phyloP scores from a whole-genome alignment of 2,888 invertebrate species.

The Lissonota sp. region DNA sequence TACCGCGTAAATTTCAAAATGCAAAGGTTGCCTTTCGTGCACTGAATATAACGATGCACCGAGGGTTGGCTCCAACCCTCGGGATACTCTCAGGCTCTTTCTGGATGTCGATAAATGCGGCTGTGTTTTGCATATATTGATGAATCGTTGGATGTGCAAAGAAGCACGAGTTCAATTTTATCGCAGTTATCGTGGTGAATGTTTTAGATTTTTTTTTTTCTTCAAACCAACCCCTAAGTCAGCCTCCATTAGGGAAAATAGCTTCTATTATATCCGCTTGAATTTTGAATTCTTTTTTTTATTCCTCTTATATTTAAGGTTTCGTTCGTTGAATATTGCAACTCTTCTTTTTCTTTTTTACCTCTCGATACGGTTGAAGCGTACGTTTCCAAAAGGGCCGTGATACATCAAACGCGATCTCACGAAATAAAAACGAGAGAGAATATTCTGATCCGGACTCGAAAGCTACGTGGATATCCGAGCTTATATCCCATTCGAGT shows the following conservation, averaged over 20 bases:
- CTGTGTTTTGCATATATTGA: conserved; percentile 10
- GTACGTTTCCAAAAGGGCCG: background rate
- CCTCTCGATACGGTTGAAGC: background rate
- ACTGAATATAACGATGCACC: conserved; percentile 74
- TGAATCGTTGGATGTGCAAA: background rate
- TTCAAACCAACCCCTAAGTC: background rate
- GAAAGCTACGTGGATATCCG: conserved; percentile 29
- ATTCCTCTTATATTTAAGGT: background rate
- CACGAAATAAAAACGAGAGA: conserved; percentile 10
- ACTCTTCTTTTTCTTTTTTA: no score
- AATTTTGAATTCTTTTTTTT: background rate
- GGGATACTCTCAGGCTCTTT: conserved; percentile 25
- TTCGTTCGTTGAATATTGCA: background rate
- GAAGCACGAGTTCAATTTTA: background rate
- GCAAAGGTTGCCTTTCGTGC: conserved; percentile 74
- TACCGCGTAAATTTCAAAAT: conserved; percentile 72
- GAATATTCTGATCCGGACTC: conserved; percentile 36
- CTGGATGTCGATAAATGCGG: background rate
- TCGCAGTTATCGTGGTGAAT: conserved; percentile 21
- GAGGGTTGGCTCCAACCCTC: conserved; percentile 10
- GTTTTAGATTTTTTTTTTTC: background rate
- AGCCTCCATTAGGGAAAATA: conserved; percentile 29
- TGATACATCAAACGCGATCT: background rate
- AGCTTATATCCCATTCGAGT: conserved; percentile 36
- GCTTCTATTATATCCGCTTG: background rate